Evolutionary conservation across 2,888 invertebrate species (phyloP), one percentile per base, ranked within the genome.

Genomic region (Agriopis leucophaearia): DNA sequence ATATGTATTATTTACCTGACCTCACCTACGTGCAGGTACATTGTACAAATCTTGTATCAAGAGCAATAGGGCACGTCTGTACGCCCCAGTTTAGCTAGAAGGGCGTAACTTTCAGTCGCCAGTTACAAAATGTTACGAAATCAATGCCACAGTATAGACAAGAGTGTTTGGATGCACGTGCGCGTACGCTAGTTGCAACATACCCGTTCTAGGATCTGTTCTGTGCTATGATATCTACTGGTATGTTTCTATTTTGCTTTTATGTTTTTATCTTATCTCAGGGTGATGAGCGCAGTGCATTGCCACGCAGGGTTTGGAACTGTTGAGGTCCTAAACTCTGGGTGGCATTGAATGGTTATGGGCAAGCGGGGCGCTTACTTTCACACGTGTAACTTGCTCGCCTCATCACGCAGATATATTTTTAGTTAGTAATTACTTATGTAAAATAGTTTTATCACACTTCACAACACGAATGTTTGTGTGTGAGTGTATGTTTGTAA

Each of bases 111-210:
- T 60, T 61, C 54, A 56, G 65, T 54, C 13, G 40, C 27, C 47
- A 56, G 50, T 58, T 44, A 56, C 51, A 6, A 66, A n/a, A 64
- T 44, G 56, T 66, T 66, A 57, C 61, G 66, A 66, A 56, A 66
- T 47, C 13, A 15, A 13, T 10, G 52, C 8, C 52, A 36, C 52
- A 52, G 61, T 35, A 42, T 52, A 51, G 44, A 44, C 36, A 61
- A 10, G 8, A 60, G 48, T 36, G 10, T 10, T 18, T 18, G 15
- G 5, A 44, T 45, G 57, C 57, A 57, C 45, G 42, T 57, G 56
- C 45, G 56, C 44, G 42, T 36, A 47, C 45, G 57, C 16, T 35
- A 15, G 58, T 59, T 59, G 8, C 38, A 18, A 59, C 58, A 59
- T 15, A 27, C 18, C 1, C 8, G n/a, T 35, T 35, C 51, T 51